Percentiles rank a stretch among this genome's conserved stretches.
phyloP scores from a whole-genome alignment of 2,797 vertebrate species.

The Melopsittacus undulatus region DNA sequence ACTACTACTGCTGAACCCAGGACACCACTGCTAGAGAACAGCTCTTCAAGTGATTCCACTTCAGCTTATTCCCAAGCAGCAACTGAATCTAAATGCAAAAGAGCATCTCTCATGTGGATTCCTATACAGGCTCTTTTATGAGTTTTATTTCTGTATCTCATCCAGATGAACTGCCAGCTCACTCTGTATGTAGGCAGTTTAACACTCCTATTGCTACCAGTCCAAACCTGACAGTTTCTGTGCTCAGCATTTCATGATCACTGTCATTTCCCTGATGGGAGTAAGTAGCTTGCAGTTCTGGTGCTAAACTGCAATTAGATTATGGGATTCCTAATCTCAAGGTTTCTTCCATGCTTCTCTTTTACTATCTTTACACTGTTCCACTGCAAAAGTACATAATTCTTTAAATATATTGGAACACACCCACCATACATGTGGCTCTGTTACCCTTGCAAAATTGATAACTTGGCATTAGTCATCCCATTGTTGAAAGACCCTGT shows the following conservation, averaged over 20 bases:
- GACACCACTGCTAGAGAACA: neutral
- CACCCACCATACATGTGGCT: neutral
- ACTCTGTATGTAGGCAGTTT: neutral
- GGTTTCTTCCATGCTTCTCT: neutral
- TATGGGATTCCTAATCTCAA: neutral
- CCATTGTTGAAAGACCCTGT: neutral
- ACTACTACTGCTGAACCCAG: no score
- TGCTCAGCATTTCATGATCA: neutral
- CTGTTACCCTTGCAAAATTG: neutral
- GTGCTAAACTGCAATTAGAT: neutral
- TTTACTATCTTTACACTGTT: neutral
- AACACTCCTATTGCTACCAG: neutral
- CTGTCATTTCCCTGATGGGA: neutral
- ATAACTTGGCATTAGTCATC: neutral
- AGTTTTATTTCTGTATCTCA: neutral
- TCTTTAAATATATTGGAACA: neutral
- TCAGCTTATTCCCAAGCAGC: neutral
- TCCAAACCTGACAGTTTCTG: neutral
- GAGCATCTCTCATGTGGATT: neutral
- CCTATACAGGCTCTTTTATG: neutral
- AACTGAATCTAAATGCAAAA: neutral
- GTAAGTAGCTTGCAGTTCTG: neutral
- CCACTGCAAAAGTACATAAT: accelerated
- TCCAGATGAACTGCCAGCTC: neutral
- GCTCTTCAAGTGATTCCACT: neutral